These are phyloP conservation scores for Coluber constrictor DNA, from an alignment of 2,797 vertebrate species.

Conservation along the genomic window DNA sequence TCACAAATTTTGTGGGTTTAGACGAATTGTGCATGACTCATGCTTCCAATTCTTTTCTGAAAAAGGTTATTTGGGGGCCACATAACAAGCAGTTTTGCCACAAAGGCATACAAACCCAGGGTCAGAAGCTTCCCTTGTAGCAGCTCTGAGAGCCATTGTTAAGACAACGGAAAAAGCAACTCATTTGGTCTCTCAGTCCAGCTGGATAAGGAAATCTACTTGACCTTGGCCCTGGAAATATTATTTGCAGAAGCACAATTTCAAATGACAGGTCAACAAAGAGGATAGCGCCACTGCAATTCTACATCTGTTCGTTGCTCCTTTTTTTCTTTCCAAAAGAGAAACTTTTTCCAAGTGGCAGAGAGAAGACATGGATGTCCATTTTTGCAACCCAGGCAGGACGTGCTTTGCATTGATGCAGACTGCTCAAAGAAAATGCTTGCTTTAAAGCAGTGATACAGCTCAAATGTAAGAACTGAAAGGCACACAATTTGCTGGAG, in stretches of 20 bases:
- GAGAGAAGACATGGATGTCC: neutral
- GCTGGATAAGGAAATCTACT: neutral
- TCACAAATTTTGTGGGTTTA: neutral
- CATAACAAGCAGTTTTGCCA: slow-evolving; percentile 10
- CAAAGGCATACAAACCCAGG: neutral
- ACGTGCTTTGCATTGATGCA: neutral
- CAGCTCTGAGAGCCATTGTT: neutral
- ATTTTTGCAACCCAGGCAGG: neutral
- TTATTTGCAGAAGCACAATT: neutral
- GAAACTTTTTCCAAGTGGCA: too few species aligned
- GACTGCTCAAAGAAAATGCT: neutral
- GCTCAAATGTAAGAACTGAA: neutral
- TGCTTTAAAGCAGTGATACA: neutral
- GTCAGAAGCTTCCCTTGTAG: neutral
- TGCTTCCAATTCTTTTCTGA: neutral
- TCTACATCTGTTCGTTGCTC: neutral
- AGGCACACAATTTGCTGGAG: neutral
- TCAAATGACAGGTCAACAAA: neutral
- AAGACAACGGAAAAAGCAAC: neutral
- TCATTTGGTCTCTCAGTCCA: neutral
- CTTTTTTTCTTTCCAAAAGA: neutral
- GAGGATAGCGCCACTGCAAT: neutral
- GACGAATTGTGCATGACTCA: slow-evolving; percentile 19
- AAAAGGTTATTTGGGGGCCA: slow-evolving; percentile 5
- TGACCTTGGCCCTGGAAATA: neutral